Evolutionary conservation across 2,888 invertebrate genomes (phyloP), one percentile per base, ranked within the genome.

Genomic region (Drosophila dives): DNA sequence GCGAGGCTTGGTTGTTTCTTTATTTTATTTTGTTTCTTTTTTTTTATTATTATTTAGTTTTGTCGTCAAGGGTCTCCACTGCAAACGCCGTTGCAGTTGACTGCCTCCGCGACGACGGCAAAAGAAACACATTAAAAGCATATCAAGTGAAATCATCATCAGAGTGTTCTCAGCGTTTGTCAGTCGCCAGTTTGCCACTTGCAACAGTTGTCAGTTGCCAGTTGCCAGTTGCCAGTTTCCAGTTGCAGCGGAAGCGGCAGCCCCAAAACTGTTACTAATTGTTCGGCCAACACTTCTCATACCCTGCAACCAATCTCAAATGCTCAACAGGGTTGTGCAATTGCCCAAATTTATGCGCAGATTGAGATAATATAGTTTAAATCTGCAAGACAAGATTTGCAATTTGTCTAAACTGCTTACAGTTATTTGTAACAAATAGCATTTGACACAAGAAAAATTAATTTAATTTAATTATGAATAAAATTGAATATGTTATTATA

Each of bases 101-200:
- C 77, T 87, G 89, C 82, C 63, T 74, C 49, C 51, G 65, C 45
- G 15, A 15, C 45, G 45, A n/a, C 17, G 80, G 80, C 80, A 77
- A 86, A 87, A 87, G 83, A 86, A 88, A 86, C 82, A 86, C 86
- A 86, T 88, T 86, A 88, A 86, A 86, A 82, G 81, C 82, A 86
- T 82, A 86, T 86, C 86, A 86, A 84, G 77, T 86, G 77, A 81
- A 86, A 83, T 88, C 88, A 86, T 82, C 82, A 69, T 68, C 68
- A 42, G 60, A 55, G 68, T 73, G 68, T 84, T 84, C 85, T 80
- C 87, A 84, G 82, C 84, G 65, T 58, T 80, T 68, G 64, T 64
- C 65, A 65, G 64, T 71, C 59, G 71, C 71, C 64, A 61, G 54
- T 29, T 77, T 69, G 74, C 79, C 54, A 49, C 54, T 62, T 64